These are phyloP conservation scores for Enoplolaimus lenunculus DNA, from an alignment of 2,888 invertebrate species.

Conservation along the genomic window DNA sequence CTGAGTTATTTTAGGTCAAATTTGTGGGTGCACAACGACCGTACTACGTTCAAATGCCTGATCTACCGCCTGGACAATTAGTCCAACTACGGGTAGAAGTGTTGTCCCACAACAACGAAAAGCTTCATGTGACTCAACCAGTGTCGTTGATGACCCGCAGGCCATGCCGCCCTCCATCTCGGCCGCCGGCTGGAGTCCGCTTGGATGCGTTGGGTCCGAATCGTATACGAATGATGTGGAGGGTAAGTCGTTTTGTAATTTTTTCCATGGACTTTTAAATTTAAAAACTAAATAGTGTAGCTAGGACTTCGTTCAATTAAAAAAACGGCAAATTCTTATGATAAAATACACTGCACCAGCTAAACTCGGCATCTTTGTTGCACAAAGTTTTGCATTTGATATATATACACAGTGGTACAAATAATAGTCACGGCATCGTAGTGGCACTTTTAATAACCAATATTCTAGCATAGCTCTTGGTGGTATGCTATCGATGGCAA, in stretches of 20 bases:
- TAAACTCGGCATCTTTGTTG: no score
- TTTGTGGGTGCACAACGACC: conserved; percentile 38
- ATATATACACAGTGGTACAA: no score
- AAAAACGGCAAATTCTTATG: no score
- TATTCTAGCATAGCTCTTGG: no score
- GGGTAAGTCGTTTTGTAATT: conserved; percentile 21
- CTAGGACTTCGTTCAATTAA: no score
- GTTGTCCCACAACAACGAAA: conserved; percentile 32
- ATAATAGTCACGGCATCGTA: no score
- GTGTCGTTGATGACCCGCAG: conserved; percentile 30
- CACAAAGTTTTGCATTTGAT: no score
- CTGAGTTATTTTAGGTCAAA: conserved; percentile 18
- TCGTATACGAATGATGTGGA: conserved; percentile 37
- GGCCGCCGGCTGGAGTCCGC: conserved; percentile 32
- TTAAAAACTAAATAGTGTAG: no score
- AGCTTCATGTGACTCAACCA: conserved; percentile 33
- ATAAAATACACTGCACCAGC: no score
- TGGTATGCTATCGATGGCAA: no score
- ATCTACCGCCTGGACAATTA: conserved; percentile 33
- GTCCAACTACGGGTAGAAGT: conserved; percentile 27
- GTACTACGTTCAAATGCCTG: conserved; percentile 33
- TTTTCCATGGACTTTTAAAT: no score
- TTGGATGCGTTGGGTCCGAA: conserved; percentile 36
- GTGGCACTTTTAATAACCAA: no score
- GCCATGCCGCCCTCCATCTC: conserved; percentile 32